A percentile compares a stretch with the other conserved stretches of the same genome.
Conservation (phyloP, 2,113 vertebrate species). For the Pampusana beccarii region DNA sequence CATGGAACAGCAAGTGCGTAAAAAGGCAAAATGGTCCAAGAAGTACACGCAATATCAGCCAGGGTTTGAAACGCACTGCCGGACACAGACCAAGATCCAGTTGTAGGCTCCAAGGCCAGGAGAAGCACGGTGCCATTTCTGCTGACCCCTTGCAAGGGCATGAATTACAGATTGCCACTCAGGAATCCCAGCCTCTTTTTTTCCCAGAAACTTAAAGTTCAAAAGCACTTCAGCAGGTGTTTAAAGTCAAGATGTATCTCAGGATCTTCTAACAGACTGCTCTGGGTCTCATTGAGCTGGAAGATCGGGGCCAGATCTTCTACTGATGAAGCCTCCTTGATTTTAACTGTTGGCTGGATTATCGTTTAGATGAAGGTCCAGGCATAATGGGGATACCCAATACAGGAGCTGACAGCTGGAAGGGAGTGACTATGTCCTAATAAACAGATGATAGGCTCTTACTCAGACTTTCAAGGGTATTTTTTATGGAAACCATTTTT, state of each 20-base stretch:
- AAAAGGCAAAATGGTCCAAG: background rate
- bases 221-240: background rate
- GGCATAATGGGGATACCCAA: background rate
- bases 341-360: background rate
- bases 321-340: background rate
- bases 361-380: background rate
- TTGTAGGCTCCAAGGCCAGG: background rate
- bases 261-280: background rate
- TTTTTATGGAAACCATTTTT: conserved; percentile 6
- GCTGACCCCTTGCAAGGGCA: background rate
- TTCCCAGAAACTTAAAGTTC: background rate
- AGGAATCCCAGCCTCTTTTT: background rate
- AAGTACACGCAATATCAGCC: background rate
- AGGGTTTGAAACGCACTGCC: background rate
- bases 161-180: background rate
- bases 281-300: background rate
- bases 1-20: conserved; percentile 63
- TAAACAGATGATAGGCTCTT: background rate
- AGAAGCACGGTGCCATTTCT: background rate
- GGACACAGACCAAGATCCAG: background rate
- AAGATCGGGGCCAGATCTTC: background rate
- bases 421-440: background rate
- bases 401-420: background rate
- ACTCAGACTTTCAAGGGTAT: background rate
- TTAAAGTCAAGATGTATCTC: conserved; percentile 3